These are phyloP conservation scores for Kuschelorhynchus macadamiae DNA, from an alignment of 2,888 invertebrate genomes.

Conservation along the genomic window DNA sequence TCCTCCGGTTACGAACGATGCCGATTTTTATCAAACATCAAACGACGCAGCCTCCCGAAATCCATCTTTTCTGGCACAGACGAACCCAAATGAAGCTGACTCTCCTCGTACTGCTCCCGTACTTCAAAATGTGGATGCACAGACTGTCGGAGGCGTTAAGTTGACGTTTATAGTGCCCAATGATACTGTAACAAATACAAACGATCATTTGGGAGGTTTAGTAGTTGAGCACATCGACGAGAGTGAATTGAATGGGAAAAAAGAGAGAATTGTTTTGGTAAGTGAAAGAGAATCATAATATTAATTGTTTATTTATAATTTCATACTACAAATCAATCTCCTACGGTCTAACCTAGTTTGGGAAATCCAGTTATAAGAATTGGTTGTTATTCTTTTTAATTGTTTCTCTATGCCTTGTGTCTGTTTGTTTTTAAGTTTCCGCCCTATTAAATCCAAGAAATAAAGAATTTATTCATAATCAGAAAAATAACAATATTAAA, in stretches of 20 bases:
- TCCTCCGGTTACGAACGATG: slow-evolving; percentile 15
- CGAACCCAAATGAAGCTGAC: slow-evolving; percentile 40
- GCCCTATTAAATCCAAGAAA: no score
- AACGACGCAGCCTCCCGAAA: slow-evolving; percentile 31
- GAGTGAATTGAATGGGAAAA: slow-evolving; percentile 49
- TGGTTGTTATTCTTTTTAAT: no score
- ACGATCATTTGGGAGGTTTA: slow-evolving; percentile 60
- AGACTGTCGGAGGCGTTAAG: slow-evolving; percentile 46
- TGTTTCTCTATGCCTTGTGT: no score
- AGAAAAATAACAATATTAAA: no score
- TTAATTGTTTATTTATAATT: neutral
- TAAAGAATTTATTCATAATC: no score
- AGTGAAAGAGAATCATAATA: neutral
- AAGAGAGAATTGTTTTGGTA: slow-evolving; percentile 50
- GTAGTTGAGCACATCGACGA: slow-evolving; percentile 64
- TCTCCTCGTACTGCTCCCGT: slow-evolving; percentile 45
- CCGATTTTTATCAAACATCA: slow-evolving; percentile 4
- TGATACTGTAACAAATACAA: slow-evolving; percentile 52
- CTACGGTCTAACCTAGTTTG: no score
- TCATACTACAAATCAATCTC: no score
- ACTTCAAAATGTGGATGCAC: slow-evolving; percentile 33
- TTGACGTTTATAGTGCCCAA: slow-evolving; percentile 65
- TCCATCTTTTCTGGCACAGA: slow-evolving; percentile 40
- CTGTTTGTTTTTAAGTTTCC: no score
- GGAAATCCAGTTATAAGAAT: no score